Evolutionary conservation across 2,113 vertebrate genomes (phyloP), one percentile per base, ranked within the genome.

Genomic region (Alosa alosa): DNA sequence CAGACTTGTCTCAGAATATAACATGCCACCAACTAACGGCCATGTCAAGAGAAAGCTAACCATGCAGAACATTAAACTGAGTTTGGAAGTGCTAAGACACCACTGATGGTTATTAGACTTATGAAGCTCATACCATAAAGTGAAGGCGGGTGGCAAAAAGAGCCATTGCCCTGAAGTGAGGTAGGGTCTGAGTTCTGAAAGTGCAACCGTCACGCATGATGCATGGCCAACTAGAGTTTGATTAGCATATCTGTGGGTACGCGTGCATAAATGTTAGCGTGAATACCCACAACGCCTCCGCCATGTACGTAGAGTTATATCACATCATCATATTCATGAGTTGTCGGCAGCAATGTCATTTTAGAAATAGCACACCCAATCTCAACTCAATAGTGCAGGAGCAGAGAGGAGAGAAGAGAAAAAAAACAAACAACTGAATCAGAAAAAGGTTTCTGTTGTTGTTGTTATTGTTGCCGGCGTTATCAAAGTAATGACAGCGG

Each of bases 251-350:
- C 25, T 78, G 36, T 78, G 72, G 13, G 0, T 78, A 78, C 5
- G 31, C 36, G 36, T 36, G 36, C 72, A 78, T 78, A 39, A 78
- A 78, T 78, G 72, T 39, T 13, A 78, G 72, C 4, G 31, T 39
- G 25, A 78, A 78, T 78, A 78, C 72, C 25, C 72, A 78, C 72
- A 78, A 39, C 72, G 36, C 72, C 15, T 41, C 13, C 2, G 4
- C 15, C 72, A 36, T 36, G 72, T 78, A 78, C 72, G 5, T 36
- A 78, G 72, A 68, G 64, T 68, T 68, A 68, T 68, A 36, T 78
- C 72, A 78, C 39, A 78, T 78, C 64, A 68, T 68, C 72, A 78
- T 78, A 78, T 78, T 78, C 72, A 78, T 78, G 72, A 78, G 72
- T 0, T 39, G 72, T 11, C 39, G 72, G 31, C 72, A 78, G 72